Conservation (phyloP, 2,888 invertebrate species). For the Pilophorus perplexus region DNA sequence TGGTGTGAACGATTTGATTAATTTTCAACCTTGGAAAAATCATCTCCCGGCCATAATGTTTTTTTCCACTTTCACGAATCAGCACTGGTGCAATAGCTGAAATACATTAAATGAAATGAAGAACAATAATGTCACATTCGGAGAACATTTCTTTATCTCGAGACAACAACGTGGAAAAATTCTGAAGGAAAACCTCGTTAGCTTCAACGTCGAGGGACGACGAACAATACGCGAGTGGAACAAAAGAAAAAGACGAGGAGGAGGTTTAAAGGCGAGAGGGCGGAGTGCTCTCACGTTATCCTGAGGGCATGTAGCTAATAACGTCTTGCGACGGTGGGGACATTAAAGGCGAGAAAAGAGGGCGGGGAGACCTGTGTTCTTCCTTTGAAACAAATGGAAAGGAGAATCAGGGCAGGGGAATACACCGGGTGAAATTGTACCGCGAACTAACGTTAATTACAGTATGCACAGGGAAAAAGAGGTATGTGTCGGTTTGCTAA, state of each 20-base stretch:
- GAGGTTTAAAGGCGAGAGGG: neutral
- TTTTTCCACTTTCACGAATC: too few relatives aligned
- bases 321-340: conserved; percentile 22
- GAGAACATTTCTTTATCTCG: conserved; percentile 1
- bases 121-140: too few relatives aligned
- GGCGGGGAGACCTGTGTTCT: neutral
- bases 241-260: conserved; percentile 31
- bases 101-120: too few relatives aligned
- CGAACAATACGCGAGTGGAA: conserved; percentile 24
- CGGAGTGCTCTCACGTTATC: conserved; percentile 24
- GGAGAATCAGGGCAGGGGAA: conserved; percentile 12
- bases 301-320: conserved; percentile 36
- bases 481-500: too few relatives aligned
- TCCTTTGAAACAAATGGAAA: conserved; percentile 28
- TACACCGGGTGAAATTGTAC: conserved; percentile 17
- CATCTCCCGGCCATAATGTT: too few relatives aligned
- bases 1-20: too few relatives aligned
- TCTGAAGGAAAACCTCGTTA: conserved; percentile 21
- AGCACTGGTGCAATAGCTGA: too few relatives aligned
- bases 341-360: neutral
- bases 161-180: conserved; percentile 16
- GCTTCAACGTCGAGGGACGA: conserved; percentile 11
- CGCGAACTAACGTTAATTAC: conserved; percentile 28
- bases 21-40: too few relatives aligned
- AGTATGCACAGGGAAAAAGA: conserved; percentile 17